Evolutionary conservation across 2,797 vertebrate species (phyloP).

Genomic region (Sebastes aleutianus): DNA sequence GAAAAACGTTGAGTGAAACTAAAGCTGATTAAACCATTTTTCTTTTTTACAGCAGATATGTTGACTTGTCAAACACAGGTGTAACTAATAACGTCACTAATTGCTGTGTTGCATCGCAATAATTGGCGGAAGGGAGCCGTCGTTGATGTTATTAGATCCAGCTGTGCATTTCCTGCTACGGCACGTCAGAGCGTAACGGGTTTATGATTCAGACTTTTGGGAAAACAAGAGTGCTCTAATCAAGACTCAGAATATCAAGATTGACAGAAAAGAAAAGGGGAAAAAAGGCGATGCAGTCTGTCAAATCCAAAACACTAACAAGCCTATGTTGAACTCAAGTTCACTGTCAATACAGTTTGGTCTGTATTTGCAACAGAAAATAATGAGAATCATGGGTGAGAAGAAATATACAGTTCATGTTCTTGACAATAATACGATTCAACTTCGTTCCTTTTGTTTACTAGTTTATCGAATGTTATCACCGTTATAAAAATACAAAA

Average conservation of each 20-base stretch:
- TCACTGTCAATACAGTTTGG: not conserved
- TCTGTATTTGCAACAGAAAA: not conserved
- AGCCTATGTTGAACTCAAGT: not conserved
- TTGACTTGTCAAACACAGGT: not conserved
- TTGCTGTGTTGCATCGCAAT: not conserved
- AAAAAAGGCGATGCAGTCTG: not conserved
- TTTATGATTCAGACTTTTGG: not conserved
- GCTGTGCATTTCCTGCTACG: not conserved
- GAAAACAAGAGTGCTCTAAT: not conserved
- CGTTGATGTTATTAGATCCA: not conserved
- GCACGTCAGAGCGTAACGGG: not conserved
- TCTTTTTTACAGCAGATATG: too few relatives aligned
- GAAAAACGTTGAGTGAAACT: not conserved
- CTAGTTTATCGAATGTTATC: not conserved
- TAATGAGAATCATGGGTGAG: not conserved
- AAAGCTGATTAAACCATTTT: not conserved
- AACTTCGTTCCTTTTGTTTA: not conserved
- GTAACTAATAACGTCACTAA: not conserved
- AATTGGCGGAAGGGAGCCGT: too few relatives aligned
- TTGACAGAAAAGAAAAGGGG: not conserved
- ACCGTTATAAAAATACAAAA: not conserved
- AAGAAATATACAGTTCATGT: not conserved
- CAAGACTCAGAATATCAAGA: not conserved
- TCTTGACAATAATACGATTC: not conserved
- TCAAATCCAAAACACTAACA: not conserved